These are phyloP conservation scores for Anguilla obscura DNA, from an alignment of 2,797 vertebrate species.

Conservation along the genomic window DNA sequence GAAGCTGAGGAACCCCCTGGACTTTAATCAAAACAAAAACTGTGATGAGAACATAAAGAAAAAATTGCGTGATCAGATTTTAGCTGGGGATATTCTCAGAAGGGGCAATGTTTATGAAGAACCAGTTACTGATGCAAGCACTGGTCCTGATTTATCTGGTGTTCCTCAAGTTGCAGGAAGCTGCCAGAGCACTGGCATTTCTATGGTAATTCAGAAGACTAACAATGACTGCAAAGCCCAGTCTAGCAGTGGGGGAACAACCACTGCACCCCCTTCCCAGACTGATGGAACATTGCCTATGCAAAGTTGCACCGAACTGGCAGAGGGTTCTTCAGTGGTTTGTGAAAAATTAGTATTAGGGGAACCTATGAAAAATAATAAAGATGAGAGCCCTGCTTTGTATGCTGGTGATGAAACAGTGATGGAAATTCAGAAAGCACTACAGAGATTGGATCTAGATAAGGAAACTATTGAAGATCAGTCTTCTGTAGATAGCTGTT, in stretches of 20 bases:
- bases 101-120: constrained; percentile 53
- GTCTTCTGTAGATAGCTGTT: constrained; percentile 42
- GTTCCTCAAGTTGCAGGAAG: constrained; percentile 43
- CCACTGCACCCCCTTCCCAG: constrained; percentile 38
- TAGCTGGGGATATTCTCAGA: constrained; percentile 69
- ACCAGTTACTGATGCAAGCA: constrained; percentile 45
- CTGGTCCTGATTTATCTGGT: constrained; percentile 39
- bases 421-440: constrained; percentile 80
- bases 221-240: constrained; percentile 32
- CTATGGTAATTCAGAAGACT: constrained; percentile 41
- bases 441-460: constrained; percentile 82
- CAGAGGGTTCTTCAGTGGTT: constrained; percentile 40
- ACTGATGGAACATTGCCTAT: constrained; percentile 47
- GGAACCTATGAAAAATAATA: constrained; percentile 30
- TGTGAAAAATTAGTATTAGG: constrained; percentile 41
- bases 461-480: constrained; percentile 64
- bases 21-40: constrained; percentile 42
- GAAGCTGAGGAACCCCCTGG: constrained; percentile 30
- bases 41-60: constrained; percentile 68
- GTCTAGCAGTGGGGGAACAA: background rate
- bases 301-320: constrained; percentile 57
- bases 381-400: constrained; percentile 47
- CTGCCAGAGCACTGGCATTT: constrained; percentile 36
- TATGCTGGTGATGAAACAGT: constrained; percentile 73
- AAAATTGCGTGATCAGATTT: constrained; percentile 72